Base-by-base conservation (phyloP, 2,113 vertebrate species). In the Pogonocichla stellata region DNA sequence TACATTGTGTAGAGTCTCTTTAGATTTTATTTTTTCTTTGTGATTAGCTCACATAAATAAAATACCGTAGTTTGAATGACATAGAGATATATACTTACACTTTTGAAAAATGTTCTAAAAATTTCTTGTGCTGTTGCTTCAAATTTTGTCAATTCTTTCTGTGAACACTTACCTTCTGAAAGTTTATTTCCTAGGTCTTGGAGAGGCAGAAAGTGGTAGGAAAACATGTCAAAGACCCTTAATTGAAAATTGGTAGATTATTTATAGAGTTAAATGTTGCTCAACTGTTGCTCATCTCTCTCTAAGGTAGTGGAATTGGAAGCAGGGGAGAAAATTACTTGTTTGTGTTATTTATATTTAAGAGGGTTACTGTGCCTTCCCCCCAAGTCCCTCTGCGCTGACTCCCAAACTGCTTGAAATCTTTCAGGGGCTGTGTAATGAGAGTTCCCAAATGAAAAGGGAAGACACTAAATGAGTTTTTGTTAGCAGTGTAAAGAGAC, bases 321-420 rank as follows among this genome's bases (percentile, higher is more conserved):
- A 88, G 34, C 42, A 38, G 42, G 26, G 50, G 12, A 88, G 19
- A 58, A 89, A 80, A 84, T 70, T 4, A 14, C 9, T 36, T 43
- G 22, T 9, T 23, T 64, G 2, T 4, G 40, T 60, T 74, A 40
- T 48, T 91, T 74, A 14, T 69, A 77, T 57, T 57, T 83, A 53
- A 62, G 53, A 61, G 19, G 29, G 6, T 13, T 67, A 48, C 36
- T 14, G 5, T 72, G 12, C 14, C 15, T 65, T 72, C 1, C 5
- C 4, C 2, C 1, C 11, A 4, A 0, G 38, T 38, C 38, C 28
- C 45, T 82, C 16, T 8, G 8, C 33, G 40, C 38, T 58, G 67
- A 31, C 24, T 60, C 6, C 28, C 65, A 66, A 60, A 66, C 7
- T 64, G 28, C 48, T 45, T 69, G 43, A 79, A 89, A 42, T 62